Conservation (phyloP, 2,888 invertebrate species). For the Cheilosia soror region DNA sequence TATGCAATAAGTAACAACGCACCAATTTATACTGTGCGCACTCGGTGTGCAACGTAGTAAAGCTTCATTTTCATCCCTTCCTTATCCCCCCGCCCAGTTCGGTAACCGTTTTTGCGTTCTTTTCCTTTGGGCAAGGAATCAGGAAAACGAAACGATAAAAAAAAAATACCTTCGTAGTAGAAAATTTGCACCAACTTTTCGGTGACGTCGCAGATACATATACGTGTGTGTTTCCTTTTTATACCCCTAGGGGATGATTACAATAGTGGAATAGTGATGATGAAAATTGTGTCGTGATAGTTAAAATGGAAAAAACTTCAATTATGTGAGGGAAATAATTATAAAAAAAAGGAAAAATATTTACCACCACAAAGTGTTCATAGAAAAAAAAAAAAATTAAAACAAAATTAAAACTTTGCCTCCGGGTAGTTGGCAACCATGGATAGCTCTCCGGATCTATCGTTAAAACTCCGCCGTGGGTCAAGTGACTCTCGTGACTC, state of each 20-base stretch:
- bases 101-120: conserved; percentile 58
- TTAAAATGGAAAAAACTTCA: conserved; percentile 11
- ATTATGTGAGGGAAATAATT: conserved; percentile 29
- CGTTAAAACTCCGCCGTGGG: conserved; percentile 92
- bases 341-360: conserved; percentile 23
- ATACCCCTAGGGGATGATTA: conserved; percentile 63
- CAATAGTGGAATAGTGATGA: conserved; percentile 49
- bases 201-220: conserved; percentile 67
- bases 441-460: conserved; percentile 94
- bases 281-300: conserved; percentile 56
- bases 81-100: conserved; percentile 26
- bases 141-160: conserved; percentile 21
- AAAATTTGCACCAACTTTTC: conserved; percentile 60
- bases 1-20: conserved; percentile 9
- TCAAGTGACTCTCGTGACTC: conserved; percentile 94
- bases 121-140: conserved; percentile 34
- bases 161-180: conserved; percentile 36
- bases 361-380: conserved; percentile 62
- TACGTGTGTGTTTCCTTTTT: conserved; percentile 29
- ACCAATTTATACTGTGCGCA: conserved; percentile 2
- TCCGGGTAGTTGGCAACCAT: conserved; percentile 76
- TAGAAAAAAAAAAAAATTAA: conserved; percentile 24
- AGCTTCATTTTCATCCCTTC: conserved; percentile 20
- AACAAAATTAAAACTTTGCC: conserved; percentile 25
- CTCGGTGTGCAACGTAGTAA: conserved; percentile 59